phyloP scores from a whole-genome alignment of 2,797 vertebrate genomes.

The Schizopygopsis pylzovi region DNA sequence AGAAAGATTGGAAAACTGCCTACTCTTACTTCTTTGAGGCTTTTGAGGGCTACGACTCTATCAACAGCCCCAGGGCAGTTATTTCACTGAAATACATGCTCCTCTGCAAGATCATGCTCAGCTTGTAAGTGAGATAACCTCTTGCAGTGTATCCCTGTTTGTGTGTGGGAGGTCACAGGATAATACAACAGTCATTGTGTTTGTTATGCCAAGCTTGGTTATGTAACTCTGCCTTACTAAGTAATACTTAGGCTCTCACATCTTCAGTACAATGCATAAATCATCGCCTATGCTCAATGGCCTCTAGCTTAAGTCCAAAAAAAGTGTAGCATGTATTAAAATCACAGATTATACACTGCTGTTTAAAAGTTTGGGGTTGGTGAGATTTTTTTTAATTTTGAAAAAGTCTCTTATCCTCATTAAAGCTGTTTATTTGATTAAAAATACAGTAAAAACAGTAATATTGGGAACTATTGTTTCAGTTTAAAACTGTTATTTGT shows the following conservation, averaged over 20 bases:
- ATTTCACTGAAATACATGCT: constrained; percentile 98
- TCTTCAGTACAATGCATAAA: background rate
- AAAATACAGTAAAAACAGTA: background rate
- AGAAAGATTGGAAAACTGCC: constrained; percentile 99
- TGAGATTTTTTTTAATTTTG: background rate
- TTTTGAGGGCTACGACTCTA: constrained; percentile 96
- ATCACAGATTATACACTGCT: background rate
- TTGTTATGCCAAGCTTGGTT: constrained; percentile 1
- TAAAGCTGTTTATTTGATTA: background rate
- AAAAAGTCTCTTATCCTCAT: background rate
- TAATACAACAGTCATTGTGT: background rate
- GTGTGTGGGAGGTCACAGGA: constrained; percentile 29
- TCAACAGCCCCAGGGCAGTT: constrained; percentile 94
- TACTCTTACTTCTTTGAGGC: constrained; percentile 99
- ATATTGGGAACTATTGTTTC: too few species aligned
- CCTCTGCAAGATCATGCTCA: constrained; percentile 99
- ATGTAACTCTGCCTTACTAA: constrained; percentile 23
- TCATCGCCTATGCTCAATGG: background rate
- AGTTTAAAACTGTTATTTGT: background rate
- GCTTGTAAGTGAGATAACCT: constrained; percentile 79
- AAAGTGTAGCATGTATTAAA: background rate
- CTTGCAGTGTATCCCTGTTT: constrained; percentile 18
- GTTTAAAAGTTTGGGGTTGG: background rate
- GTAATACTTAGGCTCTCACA: background rate
- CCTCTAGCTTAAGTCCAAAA: background rate